Base-by-base conservation (phyloP, 2,113 vertebrate genomes). In the Coregonus clupeaformis region DNA sequence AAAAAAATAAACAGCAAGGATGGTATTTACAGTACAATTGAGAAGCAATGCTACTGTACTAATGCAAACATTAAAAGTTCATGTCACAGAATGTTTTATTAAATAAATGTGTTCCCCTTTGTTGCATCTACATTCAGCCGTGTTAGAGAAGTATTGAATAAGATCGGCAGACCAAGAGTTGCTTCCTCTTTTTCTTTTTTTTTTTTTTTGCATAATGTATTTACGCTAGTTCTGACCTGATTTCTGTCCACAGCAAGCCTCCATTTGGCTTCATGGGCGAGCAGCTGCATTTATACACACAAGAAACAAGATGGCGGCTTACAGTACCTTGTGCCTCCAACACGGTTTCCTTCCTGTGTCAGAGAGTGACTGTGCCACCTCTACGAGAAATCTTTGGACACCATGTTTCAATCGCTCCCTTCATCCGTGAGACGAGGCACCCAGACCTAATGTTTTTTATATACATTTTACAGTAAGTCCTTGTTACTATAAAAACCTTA, bases 301-400 rank as follows among this genome's bases (percentile, higher is more conserved):
- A 68, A 71, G 60, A 78, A 88, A 85, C 86, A 92, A 91, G 79
- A 92, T 89, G 89, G 91, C 85, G 86, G 79, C 73, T 25, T 85
- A 87, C 81, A 5, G 77, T 90, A 92, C 90, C 90, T 92, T 79
- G 68, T 27, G n/a, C 83, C 67, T 36, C 72, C 59, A 22, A 42
- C 73, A 6, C 22, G 11, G 73, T 29, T 66, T 66, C 72, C 62
- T 81, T 73, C 71, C 75, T 63, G 45, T 60, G 42, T 73, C 25
- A 65, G 75, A 52, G 32, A 24, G 45, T 9, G 62, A 30, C 47
- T 71, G 42, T 72, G 68, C 47, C 30, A 45, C 49, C n/a, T 25
- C 13, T 65, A 6, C 6, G 60, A 52, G n/a, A 42, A 60, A 42
- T 42, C 16, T 77, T 42, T 67, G 14, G n/a, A 24, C 9, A 20